Base-by-base conservation (phyloP, 2,797 vertebrate genomes). In the Myripristis murdjan region DNA sequence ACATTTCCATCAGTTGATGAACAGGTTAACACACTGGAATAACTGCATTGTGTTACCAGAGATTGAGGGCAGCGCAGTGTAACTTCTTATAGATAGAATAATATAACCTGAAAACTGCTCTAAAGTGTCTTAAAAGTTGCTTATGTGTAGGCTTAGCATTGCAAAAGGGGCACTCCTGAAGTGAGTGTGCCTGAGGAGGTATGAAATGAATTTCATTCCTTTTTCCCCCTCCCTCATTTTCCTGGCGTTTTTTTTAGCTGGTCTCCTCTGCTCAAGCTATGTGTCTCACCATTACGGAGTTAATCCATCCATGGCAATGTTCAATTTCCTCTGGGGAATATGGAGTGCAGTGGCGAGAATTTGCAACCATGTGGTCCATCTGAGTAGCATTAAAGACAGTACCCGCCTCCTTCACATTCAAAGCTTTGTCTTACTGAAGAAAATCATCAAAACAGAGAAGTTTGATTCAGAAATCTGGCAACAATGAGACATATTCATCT, bases 301-400 rank as follows among this genome's bases (percentile, higher is more conserved):
- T 97, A 98, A 98, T 98, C 96, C 97, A 99, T 97, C 97, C 97
- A 97, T 98, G 98, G 98, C 97, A 97, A 96, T 96, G 96, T 97
- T 97, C 97, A 97, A 98, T 98, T 97, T 97, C 96, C 97, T 97
- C 95, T 90, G 92, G 96, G 96, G 97, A 97, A 97, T 96, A 97
- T 97, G 83, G 87, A 90, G 90, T 87, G 88, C 81, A 85, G 89
- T 85, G 82, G 79, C 77, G 83, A 77, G 77, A 87, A 90, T 88
- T 79, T 88, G 89, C 87, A 91, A 87, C 86, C 87, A 87, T 64
- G 60, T 82, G 87, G 89, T 77, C 85, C 85, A 86, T 90, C 87
- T 88, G 82, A 89, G 85, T 82, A 84, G 80, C 71, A 84, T 90
- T 92, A 92, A 88, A 73, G 65, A 82, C 78, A 78, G 67, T 23